Percentiles rank a stretch among this genome's conserved stretches.
Evolutionary conservation across 2,113 vertebrate species (phyloP).

Genomic region (Rousettus leschenaultii): DNA sequence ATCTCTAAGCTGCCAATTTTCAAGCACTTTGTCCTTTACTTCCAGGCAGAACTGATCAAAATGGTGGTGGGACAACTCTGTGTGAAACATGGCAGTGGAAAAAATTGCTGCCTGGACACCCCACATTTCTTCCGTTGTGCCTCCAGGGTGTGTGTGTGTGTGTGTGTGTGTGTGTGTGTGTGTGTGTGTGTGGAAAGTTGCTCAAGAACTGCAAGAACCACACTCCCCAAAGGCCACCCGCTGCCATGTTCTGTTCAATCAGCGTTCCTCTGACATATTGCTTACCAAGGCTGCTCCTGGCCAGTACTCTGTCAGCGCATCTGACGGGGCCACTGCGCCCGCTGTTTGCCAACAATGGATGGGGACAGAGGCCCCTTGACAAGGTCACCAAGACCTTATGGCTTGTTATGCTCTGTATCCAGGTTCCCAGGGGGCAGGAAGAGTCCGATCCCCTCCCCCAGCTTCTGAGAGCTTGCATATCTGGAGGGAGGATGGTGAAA

Average conservation of each 20-base stretch:
- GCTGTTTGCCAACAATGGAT: neutral
- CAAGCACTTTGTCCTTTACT: neutral
- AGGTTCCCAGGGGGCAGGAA: neutral
- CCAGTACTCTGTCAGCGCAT: neutral
- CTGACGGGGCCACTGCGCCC: neutral
- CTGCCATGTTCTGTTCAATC: conserved; percentile 8
- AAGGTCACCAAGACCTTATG: neutral
- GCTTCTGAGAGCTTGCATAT: neutral
- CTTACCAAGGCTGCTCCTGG: conserved; percentile 45
- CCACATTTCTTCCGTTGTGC: neutral
- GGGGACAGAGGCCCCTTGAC: neutral
- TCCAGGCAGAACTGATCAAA: neutral
- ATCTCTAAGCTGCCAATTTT: neutral
- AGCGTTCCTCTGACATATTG: conserved; percentile 23
- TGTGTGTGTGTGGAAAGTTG: neutral
- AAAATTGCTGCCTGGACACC: neutral
- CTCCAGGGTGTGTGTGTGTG: neutral
- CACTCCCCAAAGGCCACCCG: neutral
- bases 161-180: no score
- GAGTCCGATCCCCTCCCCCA: neutral
- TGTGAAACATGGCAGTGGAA: neutral
- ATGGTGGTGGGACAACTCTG: neutral
- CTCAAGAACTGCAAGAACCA: conserved; percentile 13
- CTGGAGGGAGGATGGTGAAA: neutral
- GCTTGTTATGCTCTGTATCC: neutral